These are phyloP conservation scores for Lerista edwardsae DNA, from an alignment of 2,797 vertebrate genomes.

Conservation along the genomic window DNA sequence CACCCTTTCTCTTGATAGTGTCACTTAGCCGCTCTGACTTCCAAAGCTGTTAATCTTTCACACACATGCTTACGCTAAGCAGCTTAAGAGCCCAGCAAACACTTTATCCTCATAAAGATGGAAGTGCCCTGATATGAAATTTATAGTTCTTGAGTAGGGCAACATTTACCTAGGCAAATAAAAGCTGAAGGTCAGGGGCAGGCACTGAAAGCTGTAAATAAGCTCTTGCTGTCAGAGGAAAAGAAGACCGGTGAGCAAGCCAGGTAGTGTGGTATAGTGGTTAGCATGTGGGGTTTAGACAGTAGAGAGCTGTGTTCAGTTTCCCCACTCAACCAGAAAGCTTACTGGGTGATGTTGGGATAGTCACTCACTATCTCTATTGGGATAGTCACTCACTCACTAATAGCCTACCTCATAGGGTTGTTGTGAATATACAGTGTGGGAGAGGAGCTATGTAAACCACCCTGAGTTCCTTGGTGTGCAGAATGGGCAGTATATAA, in stretches of 20 bases:
- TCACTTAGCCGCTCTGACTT: constrained; percentile 64
- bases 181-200: constrained; percentile 72
- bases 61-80: constrained; percentile 69
- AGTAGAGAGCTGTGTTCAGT: no score
- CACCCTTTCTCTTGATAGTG: constrained; percentile 66
- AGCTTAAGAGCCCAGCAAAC: constrained; percentile 66
- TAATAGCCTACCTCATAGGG: no score
- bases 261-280: background rate
- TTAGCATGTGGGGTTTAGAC: no score
- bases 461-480: no score
- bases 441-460: no score
- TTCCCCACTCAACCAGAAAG: no score
- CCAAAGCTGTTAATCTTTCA: constrained; percentile 74
- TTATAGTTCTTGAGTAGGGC: constrained; percentile 59
- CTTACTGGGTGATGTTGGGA: no score
- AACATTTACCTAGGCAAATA: constrained; percentile 71
- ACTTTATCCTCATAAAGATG: constrained; percentile 74
- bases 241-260: background rate
- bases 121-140: constrained; percentile 71
- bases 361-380: no score
- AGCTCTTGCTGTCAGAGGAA: constrained; percentile 13
- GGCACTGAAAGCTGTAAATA: constrained; percentile 59
- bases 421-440: no score
- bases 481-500: no score
- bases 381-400: no score